Conservation (phyloP, 2,888 invertebrate species). For the Steinernema hermaphroditum region DNA sequence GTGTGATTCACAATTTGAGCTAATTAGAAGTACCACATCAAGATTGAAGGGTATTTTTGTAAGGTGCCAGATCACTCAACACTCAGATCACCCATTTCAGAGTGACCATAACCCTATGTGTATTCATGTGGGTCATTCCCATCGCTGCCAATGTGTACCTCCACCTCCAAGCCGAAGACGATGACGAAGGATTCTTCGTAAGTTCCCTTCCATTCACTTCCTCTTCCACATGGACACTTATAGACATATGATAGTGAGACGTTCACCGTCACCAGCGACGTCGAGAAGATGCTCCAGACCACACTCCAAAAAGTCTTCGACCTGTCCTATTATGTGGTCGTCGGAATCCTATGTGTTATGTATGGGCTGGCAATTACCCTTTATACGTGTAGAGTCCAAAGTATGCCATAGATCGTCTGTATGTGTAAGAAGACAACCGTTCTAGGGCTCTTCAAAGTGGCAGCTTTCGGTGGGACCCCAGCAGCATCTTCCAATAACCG, state of each 20-base stretch:
- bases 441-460: background rate
- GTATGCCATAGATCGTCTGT: background rate
- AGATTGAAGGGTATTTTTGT: too few species aligned
- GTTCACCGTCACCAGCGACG: background rate
- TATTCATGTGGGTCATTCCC: conserved; percentile 14
- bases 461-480: background rate
- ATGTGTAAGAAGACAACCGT: background rate
- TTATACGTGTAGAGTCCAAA: conserved; percentile 2
- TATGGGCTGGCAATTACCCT: background rate
- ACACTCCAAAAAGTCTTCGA: background rate
- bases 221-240: background rate
- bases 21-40: too few species aligned
- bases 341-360: background rate
- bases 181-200: conserved; percentile 6
- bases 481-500: background rate
- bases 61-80: too few species aligned
- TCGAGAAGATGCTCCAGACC: background rate
- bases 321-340: conserved; percentile 6
- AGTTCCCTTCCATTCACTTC: background rate
- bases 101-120: background rate
- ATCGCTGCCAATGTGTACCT: background rate
- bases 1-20: too few species aligned
- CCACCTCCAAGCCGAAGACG: background rate
- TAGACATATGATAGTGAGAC: background rate
- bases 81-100: too few species aligned